Conservation (phyloP, 2,797 vertebrate genomes). For the Hippopotamyrus pictus region DNA sequence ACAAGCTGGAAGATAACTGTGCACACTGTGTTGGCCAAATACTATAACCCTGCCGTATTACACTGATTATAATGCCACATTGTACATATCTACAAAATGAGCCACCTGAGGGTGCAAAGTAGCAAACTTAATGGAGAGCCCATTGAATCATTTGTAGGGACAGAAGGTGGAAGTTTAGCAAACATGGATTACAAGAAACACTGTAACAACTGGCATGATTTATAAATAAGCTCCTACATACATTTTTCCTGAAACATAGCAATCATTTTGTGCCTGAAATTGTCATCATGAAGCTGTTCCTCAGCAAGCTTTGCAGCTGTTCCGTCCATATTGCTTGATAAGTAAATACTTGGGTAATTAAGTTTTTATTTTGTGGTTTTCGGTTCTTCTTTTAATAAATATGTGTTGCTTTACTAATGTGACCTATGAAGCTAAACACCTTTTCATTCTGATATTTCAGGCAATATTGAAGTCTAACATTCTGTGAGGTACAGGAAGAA, state of each 20-base stretch:
- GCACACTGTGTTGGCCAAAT: background rate
- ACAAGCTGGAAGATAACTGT: background rate
- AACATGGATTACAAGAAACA: background rate
- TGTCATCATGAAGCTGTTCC: background rate
- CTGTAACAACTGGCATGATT: background rate
- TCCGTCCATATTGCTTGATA: background rate
- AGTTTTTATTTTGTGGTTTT: background rate
- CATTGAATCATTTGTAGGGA: background rate
- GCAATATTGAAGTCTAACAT: background rate
- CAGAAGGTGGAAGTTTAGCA: background rate
- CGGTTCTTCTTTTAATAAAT: background rate
- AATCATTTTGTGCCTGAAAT: background rate
- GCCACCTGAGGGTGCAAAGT: background rate
- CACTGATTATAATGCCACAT: background rate
- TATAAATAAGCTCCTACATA: background rate
- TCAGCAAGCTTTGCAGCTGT: background rate
- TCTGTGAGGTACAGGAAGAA: background rate
- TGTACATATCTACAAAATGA: slow-evolving; percentile 5
- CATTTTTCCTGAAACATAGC: background rate
- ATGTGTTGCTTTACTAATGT: background rate
- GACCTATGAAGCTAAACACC: background rate
- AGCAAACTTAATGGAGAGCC: background rate
- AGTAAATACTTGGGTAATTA: background rate
- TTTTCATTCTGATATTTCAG: background rate
- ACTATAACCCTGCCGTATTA: background rate